Conservation (phyloP, 2,888 invertebrate genomes). For the Polyommatus iphigenia region DNA sequence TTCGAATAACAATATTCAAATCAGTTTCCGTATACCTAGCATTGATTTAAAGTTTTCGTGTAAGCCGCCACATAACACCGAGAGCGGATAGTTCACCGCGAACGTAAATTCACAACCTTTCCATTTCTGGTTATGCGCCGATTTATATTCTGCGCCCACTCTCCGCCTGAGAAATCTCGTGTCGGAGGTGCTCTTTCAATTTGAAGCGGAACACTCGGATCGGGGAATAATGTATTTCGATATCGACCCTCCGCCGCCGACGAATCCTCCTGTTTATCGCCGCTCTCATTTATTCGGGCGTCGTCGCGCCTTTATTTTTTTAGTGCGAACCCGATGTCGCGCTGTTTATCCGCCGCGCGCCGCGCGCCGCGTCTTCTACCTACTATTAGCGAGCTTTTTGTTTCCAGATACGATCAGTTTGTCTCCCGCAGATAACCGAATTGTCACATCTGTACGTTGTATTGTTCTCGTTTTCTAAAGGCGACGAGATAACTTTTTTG, state of each 20-base stretch:
- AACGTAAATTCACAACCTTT: constrained; percentile 75
- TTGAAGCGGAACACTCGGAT: constrained; percentile 80
- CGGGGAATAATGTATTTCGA: constrained; percentile 80
- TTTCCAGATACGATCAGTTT: constrained; percentile 71
- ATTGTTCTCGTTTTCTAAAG: constrained; percentile 24
- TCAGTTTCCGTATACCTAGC: constrained; percentile 20
- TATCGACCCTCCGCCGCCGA: constrained; percentile 76
- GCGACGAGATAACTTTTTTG: constrained; percentile 20
- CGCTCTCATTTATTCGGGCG: constrained; percentile 78
- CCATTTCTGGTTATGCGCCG: constrained; percentile 78
- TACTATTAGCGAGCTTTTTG: constrained; percentile 74
- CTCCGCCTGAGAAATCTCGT: constrained; percentile 80
- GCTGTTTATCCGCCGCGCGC: constrained; percentile 68
- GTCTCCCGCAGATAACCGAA: constrained; percentile 68
- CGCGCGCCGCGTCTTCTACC: constrained; percentile 37
- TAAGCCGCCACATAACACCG: constrained; percentile 41
- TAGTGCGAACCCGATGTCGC: constrained; percentile 70
- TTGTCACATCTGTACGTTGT: constrained; percentile 60
- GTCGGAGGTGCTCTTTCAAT: constrained; percentile 81
- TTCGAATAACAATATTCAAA: constrained; percentile 25
- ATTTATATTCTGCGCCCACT: constrained; percentile 80
- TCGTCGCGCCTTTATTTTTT: constrained; percentile 79
- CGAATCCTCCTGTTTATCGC: constrained; percentile 80
- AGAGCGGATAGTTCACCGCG: constrained; percentile 62
- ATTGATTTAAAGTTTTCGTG: constrained; percentile 31